These are phyloP conservation scores for Dysmachus trigonus DNA, from an alignment of 2,888 invertebrate species.

Conservation along the genomic window DNA sequence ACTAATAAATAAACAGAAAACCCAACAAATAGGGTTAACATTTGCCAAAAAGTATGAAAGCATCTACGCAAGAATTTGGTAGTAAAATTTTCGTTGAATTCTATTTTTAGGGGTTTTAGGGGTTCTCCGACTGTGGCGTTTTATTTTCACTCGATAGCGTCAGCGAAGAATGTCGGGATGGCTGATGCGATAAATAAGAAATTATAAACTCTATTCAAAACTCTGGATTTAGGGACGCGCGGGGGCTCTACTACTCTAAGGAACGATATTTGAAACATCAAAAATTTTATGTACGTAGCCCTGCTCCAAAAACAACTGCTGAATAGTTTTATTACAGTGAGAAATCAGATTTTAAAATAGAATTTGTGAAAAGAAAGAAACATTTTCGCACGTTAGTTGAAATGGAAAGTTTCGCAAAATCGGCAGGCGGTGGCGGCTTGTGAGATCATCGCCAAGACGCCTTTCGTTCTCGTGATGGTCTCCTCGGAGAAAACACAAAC, in stretches of 20 bases:
- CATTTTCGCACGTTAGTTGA: neutral
- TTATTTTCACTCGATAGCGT: slow-evolving; percentile 40
- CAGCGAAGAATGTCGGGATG: slow-evolving; percentile 16
- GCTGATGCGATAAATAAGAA: neutral
- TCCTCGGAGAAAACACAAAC: neutral
- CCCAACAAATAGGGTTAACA: neutral
- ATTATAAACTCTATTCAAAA: neutral
- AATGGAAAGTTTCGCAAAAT: slow-evolving; percentile 17
- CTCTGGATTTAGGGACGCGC: neutral
- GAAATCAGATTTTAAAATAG: slow-evolving; percentile 13
- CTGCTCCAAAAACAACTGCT: neutral
- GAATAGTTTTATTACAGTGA: neutral
- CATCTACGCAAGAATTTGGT: slow-evolving; percentile 48
- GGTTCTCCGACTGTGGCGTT: slow-evolving; percentile 29
- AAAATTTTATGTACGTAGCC: neutral
- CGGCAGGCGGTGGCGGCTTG: neutral
- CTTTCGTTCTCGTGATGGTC: neutral
- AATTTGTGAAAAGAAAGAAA: neutral
- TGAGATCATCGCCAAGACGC: neutral
- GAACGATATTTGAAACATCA: neutral
- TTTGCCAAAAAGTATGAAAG: slow-evolving; percentile 43
- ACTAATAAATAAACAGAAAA: slow-evolving; percentile 26
- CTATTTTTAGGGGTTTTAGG: slow-evolving; percentile 41
- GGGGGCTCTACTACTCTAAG: neutral
- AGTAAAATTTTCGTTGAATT: slow-evolving; percentile 47